Evolutionary conservation across 2,888 invertebrate genomes (phyloP).

Genomic region (Thysanoteuthis rhombus): DNA sequence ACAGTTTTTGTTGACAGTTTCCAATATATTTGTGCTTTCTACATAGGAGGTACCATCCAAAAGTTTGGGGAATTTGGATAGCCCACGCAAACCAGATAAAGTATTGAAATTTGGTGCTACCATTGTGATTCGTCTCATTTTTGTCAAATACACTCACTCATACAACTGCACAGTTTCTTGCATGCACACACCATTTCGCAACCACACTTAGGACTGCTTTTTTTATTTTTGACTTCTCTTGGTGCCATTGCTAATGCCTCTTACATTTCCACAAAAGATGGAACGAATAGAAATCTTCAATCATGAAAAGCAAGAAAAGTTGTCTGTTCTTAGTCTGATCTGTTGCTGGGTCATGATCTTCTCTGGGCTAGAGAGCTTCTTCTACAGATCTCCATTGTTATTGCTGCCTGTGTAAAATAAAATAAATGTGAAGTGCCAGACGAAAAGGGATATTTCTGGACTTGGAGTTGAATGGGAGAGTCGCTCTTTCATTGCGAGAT

Average conservation of each 20-base stretch:
- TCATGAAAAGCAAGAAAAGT: neutral
- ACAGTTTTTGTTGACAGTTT: too few species aligned
- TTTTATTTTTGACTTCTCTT: neutral
- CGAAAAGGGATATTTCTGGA: neutral
- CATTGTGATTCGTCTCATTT: neutral
- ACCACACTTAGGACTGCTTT: neutral
- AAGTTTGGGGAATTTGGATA: neutral
- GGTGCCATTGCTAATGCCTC: neutral
- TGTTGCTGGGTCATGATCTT: neutral
- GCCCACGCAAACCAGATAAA: too few species aligned
- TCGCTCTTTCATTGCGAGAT: neutral
- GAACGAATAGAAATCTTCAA: neutral
- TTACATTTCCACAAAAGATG: neutral
- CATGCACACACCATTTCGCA: neutral
- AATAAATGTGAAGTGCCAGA: neutral
- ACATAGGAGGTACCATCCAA: neutral
- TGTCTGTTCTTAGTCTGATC: neutral
- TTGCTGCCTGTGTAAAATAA: neutral
- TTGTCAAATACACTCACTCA: neutral
- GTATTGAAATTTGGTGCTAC: neutral
- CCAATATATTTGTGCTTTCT: too few species aligned
- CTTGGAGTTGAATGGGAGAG: neutral
- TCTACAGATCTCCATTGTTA: neutral
- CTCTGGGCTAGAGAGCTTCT: neutral
- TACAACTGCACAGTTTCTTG: neutral